A percentile compares a stretch with the other conserved stretches of the same genome.
These are phyloP conservation scores for Bombus sibiricus DNA, from an alignment of 1,140 invertebrate genomes.

Conservation along the genomic window DNA sequence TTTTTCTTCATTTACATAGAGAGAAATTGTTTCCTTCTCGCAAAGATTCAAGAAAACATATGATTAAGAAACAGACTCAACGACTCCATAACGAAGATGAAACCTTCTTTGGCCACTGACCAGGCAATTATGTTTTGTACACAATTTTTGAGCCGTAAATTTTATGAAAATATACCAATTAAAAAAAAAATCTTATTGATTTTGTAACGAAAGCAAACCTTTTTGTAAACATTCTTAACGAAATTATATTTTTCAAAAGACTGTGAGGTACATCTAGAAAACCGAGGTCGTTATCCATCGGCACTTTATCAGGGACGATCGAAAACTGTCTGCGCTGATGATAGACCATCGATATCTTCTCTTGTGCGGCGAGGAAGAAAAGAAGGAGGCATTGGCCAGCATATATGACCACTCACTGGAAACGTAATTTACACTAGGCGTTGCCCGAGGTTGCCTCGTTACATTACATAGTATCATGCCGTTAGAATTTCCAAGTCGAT, in stretches of 20 bases:
- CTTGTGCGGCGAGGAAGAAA: constrained; percentile 31
- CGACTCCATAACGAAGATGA: background rate
- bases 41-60: background rate
- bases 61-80: background rate
- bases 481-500: constrained; percentile 63
- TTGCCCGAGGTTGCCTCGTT: constrained; percentile 68
- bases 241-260: background rate
- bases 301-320: constrained; percentile 22
- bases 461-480: constrained; percentile 53
- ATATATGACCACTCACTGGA: constrained; percentile 78
- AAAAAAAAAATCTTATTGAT: background rate
- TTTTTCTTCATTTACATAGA: background rate
- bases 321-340: constrained; percentile 33
- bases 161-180: background rate
- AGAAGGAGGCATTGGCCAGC: constrained; percentile 71
- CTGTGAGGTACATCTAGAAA: background rate
- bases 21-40: background rate
- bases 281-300: background rate
- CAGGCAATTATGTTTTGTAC: background rate
- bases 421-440: constrained; percentile 77
- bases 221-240: background rate
- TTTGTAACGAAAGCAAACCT: too few relatives aligned
- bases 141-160: background rate
- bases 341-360: constrained; percentile 38
- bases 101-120: background rate